phyloP scores from a whole-genome alignment of 1,140 invertebrate species.

The Drosophila bipectinata region DNA sequence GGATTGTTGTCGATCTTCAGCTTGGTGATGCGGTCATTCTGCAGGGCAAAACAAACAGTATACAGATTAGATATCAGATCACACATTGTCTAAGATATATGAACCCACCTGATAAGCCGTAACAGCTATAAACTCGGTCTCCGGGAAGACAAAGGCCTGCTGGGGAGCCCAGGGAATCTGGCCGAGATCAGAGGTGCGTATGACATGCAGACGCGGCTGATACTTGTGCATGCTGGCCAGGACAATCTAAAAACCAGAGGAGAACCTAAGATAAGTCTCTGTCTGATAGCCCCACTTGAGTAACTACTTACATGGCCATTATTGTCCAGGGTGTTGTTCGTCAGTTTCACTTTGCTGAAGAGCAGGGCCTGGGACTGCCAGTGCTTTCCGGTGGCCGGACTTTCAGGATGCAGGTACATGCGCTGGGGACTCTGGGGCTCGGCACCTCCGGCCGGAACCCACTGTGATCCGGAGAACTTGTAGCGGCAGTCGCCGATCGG shows the following conservation, averaged over 20 bases:
- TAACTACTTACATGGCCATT: conserved; percentile 90
- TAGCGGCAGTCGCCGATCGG: conserved; percentile 88
- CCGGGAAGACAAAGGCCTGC: conserved; percentile 89
- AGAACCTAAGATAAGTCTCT: neutral
- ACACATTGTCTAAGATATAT: conserved; percentile 4
- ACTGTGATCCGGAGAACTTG: conserved; percentile 88
- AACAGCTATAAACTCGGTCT: conserved; percentile 95
- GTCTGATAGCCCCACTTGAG: neutral
- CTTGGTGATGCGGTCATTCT: conserved; percentile 89
- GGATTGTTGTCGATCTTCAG: conserved; percentile 98
- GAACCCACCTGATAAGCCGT: conserved; percentile 93
- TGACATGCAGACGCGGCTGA: conserved; percentile 92
- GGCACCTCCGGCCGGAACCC: conserved; percentile 93
- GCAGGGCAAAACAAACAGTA: conserved; percentile 1
- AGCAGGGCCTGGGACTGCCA: conserved; percentile 94
- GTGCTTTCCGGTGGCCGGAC: conserved; percentile 91
- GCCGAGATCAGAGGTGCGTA: conserved; percentile 88
- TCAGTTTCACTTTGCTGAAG: conserved; percentile 94
- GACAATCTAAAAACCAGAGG: conserved; percentile 87
- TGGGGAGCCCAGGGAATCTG: conserved; percentile 87
- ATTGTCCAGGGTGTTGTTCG: conserved; percentile 94
- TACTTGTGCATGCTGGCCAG: conserved; percentile 97
- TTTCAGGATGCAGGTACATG: conserved; percentile 94
- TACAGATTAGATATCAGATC: conserved; percentile 32
- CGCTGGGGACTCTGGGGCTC: conserved; percentile 91